Evolutionary conservation across 2,113 vertebrate genomes (phyloP), one percentile per base, ranked within the genome.

Genomic region (Hiodon alosoides): DNA sequence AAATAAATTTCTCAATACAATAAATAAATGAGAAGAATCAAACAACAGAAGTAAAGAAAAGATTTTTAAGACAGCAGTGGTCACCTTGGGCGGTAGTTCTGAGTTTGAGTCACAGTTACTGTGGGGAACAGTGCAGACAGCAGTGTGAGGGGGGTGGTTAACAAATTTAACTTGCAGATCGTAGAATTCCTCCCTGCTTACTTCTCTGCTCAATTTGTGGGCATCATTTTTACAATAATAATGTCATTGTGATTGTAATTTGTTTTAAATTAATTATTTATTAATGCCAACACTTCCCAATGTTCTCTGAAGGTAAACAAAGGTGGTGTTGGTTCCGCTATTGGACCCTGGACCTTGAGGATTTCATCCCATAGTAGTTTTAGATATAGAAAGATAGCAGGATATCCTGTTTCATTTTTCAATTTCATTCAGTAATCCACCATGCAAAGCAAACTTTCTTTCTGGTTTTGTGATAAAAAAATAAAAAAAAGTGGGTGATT

Each of bases 361-460:
- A 53, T 64, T 72, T 13, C 4, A 7, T 47, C 51, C 46, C 13
- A 72, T 10, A 72, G 48, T 17, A 61, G 11, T 64, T 64, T 72
- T 31, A 31, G 31, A 31, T 31, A 31, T 31, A 31, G 31, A 31
- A 31, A 31, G 31, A 31, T 31, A 13, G 14, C 58, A 52, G 10
- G 7, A 62, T 13, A 16, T 50, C 52, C 48, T 68, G 48, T 68
- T 68, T 68, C n/a, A 50, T 50, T 53, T 16, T 64, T 62, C 54
- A 58, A 46, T 13, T 71, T 59, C 53, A 6, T 50, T 64, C 50
- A 59, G 2, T 72, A 62, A 72, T 51, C 59, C 71, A 72, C 59
- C 58, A 50, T 72, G 71, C 31, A 61, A 72, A 72, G 66, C 47
- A 48, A 61, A 54, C n/a, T 16, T 72, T 16, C 57, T 31, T 59